Base-by-base conservation (phyloP, 64 coral and sea anemone species). In the Orbicella faveolata region DNA sequence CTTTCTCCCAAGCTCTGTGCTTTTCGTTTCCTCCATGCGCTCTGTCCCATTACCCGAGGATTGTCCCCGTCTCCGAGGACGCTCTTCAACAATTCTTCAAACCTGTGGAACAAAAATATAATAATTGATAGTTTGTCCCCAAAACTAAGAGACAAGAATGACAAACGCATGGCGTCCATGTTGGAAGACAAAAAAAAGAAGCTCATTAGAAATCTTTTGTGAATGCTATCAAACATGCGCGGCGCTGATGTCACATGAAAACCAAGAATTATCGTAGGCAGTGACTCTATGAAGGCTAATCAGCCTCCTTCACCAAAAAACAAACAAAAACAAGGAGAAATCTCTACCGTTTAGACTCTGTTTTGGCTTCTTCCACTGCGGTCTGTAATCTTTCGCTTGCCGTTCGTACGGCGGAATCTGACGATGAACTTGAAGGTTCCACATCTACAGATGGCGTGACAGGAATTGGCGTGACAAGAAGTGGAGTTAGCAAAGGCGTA, bases 71-170 rank as follows among this genome's bases (percentile, higher is more conserved):
- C 65, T 4, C 82, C 41, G 41, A 85, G 82, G 41, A 2, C 63
- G 15, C 23, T 85, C 15, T 85, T 85, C 15, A 85, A 37, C 15
- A 85, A 72, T 68, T 85, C 82, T 72, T 85, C 82, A 85, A 85
- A 85, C 48, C 82, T 85, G 63, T 5, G 35, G 4, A 78, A 78
- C 19, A 34, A 4, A 44, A 77, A 48, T 5, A 48, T 48, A 48
- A 6, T 48, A 48, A 6, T 4, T 48, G 44, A 48, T 48, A 6
- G 44, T 48, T 48, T 48, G 44, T 48, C 2, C 4, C 5, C 44
- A 48, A 6, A 48, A 4, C 39, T 48, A 48, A 48, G 3, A 48
- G 44, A 48, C 4, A 5, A 6, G 5, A 48, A 48, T 5, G 44
- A 0, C 44, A 48, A 48, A 48, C 44, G 44, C 44, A 6, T 48